A percentile compares a stretch with the other conserved stretches of the same genome.
phyloP scores from a whole-genome alignment of 2,113 vertebrate genomes.

The Amphilophus citrinellus region DNA sequence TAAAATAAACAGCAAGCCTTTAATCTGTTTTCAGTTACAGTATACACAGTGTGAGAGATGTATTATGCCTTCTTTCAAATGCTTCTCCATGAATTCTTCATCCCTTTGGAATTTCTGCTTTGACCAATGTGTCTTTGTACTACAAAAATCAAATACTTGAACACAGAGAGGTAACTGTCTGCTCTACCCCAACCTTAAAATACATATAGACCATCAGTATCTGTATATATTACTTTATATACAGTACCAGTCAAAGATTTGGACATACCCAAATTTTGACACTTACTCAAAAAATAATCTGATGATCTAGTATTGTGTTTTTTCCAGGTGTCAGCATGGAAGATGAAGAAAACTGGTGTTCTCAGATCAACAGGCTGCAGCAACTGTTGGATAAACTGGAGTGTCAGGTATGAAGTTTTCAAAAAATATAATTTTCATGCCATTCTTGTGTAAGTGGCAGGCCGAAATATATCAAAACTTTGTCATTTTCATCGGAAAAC shows the following conservation, averaged over 20 bases:
- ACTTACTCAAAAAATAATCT: background rate
- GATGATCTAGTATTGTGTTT: background rate
- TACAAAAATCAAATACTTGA: background rate
- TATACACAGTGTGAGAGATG: background rate
- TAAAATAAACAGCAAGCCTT: background rate
- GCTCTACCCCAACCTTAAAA: background rate
- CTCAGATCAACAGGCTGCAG: constrained; percentile 92
- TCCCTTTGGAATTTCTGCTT: background rate
- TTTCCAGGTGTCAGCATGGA: constrained; percentile 83
- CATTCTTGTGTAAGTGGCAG: too few relatives aligned
- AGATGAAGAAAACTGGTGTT: constrained; percentile 88
- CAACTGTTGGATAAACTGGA: constrained; percentile 94
- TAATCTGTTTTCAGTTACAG: background rate
- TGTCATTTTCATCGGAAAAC: too few relatives aligned
- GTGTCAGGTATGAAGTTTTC: constrained; percentile 84
- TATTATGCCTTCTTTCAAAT: background rate
- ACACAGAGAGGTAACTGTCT: background rate
- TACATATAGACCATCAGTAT: background rate
- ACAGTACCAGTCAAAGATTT: too few relatives aligned
- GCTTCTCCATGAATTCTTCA: background rate
- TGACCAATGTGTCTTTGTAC: background rate
- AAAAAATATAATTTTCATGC: too few relatives aligned
- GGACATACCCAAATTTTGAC: too few relatives aligned
- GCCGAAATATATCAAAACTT: too few relatives aligned
- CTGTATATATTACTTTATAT: background rate